A percentile compares a stretch with the other conserved stretches of the same genome.
Evolutionary conservation across 2,113 vertebrate genomes (phyloP).

Genomic region (Pelusios castaneus): DNA sequence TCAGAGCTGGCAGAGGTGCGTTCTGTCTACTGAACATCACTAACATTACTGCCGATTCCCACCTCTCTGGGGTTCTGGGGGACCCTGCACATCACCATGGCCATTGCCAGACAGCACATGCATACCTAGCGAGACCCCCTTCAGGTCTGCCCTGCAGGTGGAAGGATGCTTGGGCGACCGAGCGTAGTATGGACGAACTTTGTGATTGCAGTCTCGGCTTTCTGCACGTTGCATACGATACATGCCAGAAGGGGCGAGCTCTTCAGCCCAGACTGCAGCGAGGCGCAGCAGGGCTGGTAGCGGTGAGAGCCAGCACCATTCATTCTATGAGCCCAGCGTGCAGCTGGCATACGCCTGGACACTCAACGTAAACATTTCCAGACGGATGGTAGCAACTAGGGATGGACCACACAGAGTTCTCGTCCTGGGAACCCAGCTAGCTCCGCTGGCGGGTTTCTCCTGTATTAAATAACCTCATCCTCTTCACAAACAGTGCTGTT

Average conservation of each 20-base stretch:
- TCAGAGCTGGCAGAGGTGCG: neutral
- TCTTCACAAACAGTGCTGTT: too few species aligned
- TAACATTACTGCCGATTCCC: neutral
- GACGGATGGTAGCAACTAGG: neutral
- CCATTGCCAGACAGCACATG: neutral
- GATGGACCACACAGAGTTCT: neutral
- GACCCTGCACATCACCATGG: neutral
- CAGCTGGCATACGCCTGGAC: neutral
- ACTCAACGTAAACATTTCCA: neutral
- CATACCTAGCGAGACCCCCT: neutral
- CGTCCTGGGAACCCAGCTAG: too few species aligned
- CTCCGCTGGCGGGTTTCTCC: neutral
- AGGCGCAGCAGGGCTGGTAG: neutral
- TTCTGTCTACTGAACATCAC: neutral
- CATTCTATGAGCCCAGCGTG: neutral
- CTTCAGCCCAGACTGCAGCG: neutral
- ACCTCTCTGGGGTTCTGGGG: neutral
- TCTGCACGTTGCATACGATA: neutral
- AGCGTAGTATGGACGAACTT: neutral
- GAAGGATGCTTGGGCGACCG: too few species aligned
- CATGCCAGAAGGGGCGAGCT: neutral
- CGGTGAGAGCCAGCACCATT: neutral
- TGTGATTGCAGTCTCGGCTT: too few species aligned
- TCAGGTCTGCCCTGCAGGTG: neutral
- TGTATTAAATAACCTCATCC: too few species aligned